Base-by-base conservation (phyloP, 1,140 invertebrate genomes). In the Thrips palmi region DNA sequence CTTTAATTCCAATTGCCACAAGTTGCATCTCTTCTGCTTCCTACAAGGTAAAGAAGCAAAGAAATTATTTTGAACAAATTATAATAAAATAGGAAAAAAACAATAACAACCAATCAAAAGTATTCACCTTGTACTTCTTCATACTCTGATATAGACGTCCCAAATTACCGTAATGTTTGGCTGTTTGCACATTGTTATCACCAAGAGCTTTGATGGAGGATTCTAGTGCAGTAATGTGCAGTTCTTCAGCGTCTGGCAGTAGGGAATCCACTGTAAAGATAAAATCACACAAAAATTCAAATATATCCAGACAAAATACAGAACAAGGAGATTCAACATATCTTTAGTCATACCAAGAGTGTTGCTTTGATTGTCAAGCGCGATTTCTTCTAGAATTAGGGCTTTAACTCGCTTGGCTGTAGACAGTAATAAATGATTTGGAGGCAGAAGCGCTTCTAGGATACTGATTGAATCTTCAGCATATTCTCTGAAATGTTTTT, bases 141-240 rank as follows among this genome's bases (percentile, higher is more conserved):
- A 92, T 89, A 45, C 81, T 87, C 60, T 94, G 87, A 64, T 91
- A 93, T 2, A 94, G 64, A 21, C 74, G 54, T 31, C 87, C 88
- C 30, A 94, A 63, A 60, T 94, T 93, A 2, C 87, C 87, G 59
- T 91, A 93, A 56, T 92, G 85, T 53, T 92, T 93, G 3, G 87
- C 86, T 4, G 86, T 92, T 60, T 91, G 85, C 7, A 93, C 82
- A 58, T 92, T 92, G 53, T 74, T 73, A 58, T 91, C 84, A 3
- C 87, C 88, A 55, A 92, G 89, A 1, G 77, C 72, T 49, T 72
- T 67, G 53, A 71, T 69, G 1, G 82, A 73, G 38, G 89, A 59
- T 20, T 69, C 58, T 15, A 92, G 60, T 7, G 86, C 84, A 34
- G 74, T 73, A 33, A 77, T 66, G 59, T 93, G 87, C 12, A 91